Base-by-base conservation (phyloP, 2,113 vertebrate genomes). In the Anser cygnoides region DNA sequence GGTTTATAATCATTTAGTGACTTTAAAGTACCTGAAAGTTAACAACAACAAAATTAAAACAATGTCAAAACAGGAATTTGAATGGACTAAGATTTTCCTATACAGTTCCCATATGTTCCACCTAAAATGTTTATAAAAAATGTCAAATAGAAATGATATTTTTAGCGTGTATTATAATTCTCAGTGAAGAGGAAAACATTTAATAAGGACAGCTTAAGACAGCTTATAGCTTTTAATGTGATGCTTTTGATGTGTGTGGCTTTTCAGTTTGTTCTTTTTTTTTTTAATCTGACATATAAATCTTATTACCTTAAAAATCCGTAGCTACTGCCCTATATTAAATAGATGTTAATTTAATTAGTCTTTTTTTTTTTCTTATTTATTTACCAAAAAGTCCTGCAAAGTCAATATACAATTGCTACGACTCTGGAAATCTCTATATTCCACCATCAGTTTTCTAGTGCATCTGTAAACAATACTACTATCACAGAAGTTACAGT, bases 311-410 rank as follows among this genome's bases (percentile, higher is more conserved):
- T 54, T 54, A 44, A 89, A 29, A 20, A 67, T 41, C 2, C 4
- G 7, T 37, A 50, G 35, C 63, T 89, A 83, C 28, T n/a, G 6
- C 2, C 11, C 8, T 59, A 5, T 50, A 9, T 35, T 70, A 61
- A 50, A 46, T 52, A 93, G 29, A 81, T 70, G 11, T 23, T 46
- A 71, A 83, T 10, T 87, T n/a, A 80, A 76, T 44, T 25, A 72
- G 4, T 29, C 1, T 50, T 3, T 4, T 3, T 11, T 50, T 28
- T 67, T 33, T 13, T 52, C 13, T 20, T 9, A 3, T 49, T 33
- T 3, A 61, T 29, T 72, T 9, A 25, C 23, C 11, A 54, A 58
- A 67, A 68, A 37, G 6, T 41, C 11, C 19, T 84, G 33, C 29
- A 74, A 58, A 52, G 8, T 62, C 11, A 44, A 18, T 39, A 39